Evolutionary conservation across 2,797 vertebrate genomes (phyloP).

Genomic region (Cheirogaleus major): DNA sequence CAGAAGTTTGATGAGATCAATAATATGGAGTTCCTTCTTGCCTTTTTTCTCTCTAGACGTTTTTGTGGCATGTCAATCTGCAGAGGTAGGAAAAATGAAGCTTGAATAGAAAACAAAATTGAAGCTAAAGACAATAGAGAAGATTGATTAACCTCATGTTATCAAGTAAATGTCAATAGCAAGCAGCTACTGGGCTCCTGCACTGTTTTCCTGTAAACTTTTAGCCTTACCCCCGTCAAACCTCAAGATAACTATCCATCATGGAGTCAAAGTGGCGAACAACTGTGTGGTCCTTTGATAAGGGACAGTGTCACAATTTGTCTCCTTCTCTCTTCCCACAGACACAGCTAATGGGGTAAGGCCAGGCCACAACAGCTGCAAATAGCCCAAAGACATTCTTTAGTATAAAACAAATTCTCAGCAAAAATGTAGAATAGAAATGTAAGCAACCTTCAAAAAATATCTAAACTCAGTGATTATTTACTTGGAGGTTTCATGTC

Average conservation of each 20-base stretch:
- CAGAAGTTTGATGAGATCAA: conserved; percentile 6
- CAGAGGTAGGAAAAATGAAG: conserved; percentile 81
- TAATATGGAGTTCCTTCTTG: neutral
- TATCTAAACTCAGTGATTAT: conserved; percentile 72
- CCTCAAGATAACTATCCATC: conserved; percentile 98
- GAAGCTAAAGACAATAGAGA: conserved; percentile 82
- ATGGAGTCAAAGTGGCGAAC: conserved; percentile 93
- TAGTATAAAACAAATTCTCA: conserved; percentile 74
- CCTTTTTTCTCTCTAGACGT: conserved; percentile 69
- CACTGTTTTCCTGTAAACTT: conserved; percentile 91
- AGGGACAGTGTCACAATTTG: conserved; percentile 96
- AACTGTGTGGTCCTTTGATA: conserved; percentile 98
- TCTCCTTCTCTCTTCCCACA: conserved; percentile 94
- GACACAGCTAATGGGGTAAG: conserved; percentile 92
- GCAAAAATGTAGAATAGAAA: conserved; percentile 58
- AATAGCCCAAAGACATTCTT: conserved; percentile 78
- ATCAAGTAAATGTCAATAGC: conserved; percentile 95
- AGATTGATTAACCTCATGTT: conserved; percentile 93
- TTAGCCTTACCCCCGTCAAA: conserved; percentile 93
- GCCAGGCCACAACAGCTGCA: conserved; percentile 86
- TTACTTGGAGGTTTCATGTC: conserved; percentile 23
- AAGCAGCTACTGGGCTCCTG: conserved; percentile 91
- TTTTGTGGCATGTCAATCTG: conserved; percentile 71
- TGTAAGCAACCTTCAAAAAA: conserved; percentile 67
- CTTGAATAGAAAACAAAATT: conserved; percentile 88